Percentiles rank a stretch among this genome's conserved stretches.
Evolutionary conservation across 2,888 invertebrate species (phyloP).

Genomic region (Spicauda simplicius): DNA sequence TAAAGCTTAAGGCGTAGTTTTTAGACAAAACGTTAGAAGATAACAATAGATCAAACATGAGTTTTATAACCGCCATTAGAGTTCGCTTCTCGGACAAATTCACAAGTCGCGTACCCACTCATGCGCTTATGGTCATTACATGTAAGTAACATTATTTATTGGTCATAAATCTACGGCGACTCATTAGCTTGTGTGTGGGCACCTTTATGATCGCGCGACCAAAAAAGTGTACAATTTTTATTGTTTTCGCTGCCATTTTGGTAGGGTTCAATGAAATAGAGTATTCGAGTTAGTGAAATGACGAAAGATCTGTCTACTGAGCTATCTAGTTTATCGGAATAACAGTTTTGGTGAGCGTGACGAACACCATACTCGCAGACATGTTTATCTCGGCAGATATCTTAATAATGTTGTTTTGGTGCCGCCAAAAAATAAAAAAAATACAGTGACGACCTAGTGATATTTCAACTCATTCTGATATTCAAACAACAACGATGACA

Average conservation of each 20-base stretch:
- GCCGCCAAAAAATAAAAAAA: neutral
- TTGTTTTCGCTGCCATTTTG: conserved; percentile 52
- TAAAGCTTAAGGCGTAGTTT: neutral
- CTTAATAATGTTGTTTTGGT: neutral
- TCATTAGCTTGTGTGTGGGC: conserved; percentile 79
- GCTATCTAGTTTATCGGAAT: conserved; percentile 19
- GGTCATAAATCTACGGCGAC: conserved; percentile 69
- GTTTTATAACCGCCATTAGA: conserved; percentile 22
- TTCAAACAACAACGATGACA: too few relatives aligned
- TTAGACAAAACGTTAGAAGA: neutral
- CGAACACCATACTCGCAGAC: neutral
- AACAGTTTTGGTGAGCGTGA: conserved; percentile 1
- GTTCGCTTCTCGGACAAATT: conserved; percentile 34
- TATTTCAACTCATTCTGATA: too few relatives aligned
- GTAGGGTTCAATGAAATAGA: conserved; percentile 54
- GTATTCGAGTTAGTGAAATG: conserved; percentile 42
- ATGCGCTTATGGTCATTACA: conserved; percentile 59
- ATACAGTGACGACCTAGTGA: too few relatives aligned
- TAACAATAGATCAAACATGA: conserved; percentile 23
- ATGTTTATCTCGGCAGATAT: neutral
- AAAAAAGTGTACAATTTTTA: conserved; percentile 57
- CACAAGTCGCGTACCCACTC: conserved; percentile 39
- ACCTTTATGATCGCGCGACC: conserved; percentile 63
- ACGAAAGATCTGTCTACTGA: conserved; percentile 36
- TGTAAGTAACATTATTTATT: conserved; percentile 76